Evolutionary conservation across 2,113 vertebrate genomes (phyloP).

Genomic region (Oryzias curvinotus): DNA sequence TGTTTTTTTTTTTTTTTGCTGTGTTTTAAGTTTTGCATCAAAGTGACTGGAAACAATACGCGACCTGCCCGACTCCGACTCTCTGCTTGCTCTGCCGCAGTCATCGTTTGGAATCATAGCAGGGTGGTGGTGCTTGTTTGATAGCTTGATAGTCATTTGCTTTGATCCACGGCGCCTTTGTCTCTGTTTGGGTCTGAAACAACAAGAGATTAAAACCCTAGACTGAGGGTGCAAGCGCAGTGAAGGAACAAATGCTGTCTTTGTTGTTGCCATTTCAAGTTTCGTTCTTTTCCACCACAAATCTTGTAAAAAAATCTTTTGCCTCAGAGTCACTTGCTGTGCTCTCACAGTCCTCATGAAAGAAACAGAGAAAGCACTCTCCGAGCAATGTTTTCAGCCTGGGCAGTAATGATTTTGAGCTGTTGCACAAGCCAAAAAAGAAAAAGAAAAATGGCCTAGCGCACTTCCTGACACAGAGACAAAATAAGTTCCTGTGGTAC

Average conservation of each 20-base stretch:
- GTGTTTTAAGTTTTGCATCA: constrained; percentile 87
- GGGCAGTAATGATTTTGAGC: constrained; percentile 61
- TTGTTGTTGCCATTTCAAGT: constrained; percentile 71
- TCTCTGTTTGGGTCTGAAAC: constrained; percentile 76
- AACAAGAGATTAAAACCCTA: constrained; percentile 78
- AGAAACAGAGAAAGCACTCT: constrained; percentile 27
- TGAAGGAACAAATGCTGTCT: constrained; percentile 71
- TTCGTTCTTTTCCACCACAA: constrained; percentile 53
- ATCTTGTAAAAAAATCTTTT: constrained; percentile 61
- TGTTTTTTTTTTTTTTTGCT: constrained; percentile 76
- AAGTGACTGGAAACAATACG: constrained; percentile 81
- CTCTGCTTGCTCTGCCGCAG: constrained; percentile 67
- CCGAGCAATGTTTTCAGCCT: constrained; percentile 53
- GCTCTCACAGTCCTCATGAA: constrained; percentile 64
- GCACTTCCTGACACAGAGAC: constrained; percentile 35
- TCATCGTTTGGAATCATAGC: constrained; percentile 70
- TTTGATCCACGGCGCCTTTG: constrained; percentile 79
- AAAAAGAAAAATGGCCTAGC: constrained; percentile 16
- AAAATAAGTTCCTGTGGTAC: constrained; percentile 55
- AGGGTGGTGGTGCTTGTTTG: constrained; percentile 73
- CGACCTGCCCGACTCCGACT: constrained; percentile 70
- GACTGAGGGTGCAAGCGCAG: constrained; percentile 62
- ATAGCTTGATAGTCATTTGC: constrained; percentile 81
- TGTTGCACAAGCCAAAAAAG: constrained; percentile 29
- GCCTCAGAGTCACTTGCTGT: constrained; percentile 62